Percentiles rank a stretch among this genome's conserved stretches.
Conservation (phyloP, 2,888 invertebrate genomes). For the Nasonia oneida region DNA sequence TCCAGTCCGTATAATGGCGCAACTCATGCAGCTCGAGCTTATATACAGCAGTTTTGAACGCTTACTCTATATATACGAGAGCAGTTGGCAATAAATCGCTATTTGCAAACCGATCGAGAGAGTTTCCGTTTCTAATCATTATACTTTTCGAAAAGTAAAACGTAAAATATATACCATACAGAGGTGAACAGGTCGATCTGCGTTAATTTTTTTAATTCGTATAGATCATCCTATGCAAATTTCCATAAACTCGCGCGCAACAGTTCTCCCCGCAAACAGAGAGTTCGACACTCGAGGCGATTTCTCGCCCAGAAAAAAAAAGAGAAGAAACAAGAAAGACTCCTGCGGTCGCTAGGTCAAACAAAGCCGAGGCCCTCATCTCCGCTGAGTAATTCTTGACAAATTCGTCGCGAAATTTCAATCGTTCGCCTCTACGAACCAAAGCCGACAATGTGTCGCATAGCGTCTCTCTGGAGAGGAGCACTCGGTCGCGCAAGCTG, state of each 20-base stretch:
- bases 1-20: not conserved
- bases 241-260: too few species aligned
- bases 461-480: not conserved
- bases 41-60: not conserved
- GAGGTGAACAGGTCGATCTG: too few species aligned
- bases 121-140: too few species aligned
- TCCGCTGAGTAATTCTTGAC: constrained; percentile 14
- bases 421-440: not conserved
- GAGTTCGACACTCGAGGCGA: not conserved
- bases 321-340: not conserved
- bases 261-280: too few species aligned
- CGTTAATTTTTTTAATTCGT: too few species aligned
- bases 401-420: constrained; percentile 12
- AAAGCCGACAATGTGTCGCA: not conserved
- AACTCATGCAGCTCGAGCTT: not conserved
- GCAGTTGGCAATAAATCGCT: not conserved
- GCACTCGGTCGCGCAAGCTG: not conserved
- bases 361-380: not conserved
- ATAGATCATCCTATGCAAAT: too few species aligned
- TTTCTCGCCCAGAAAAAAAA: not conserved
- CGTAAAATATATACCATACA: too few species aligned
- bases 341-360: not conserved
- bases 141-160: too few species aligned
- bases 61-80: not conserved
- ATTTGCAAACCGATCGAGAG: not conserved